phyloP scores from a whole-genome alignment of 2,797 vertebrate species.

The Melanotaenia maccullochi region DNA sequence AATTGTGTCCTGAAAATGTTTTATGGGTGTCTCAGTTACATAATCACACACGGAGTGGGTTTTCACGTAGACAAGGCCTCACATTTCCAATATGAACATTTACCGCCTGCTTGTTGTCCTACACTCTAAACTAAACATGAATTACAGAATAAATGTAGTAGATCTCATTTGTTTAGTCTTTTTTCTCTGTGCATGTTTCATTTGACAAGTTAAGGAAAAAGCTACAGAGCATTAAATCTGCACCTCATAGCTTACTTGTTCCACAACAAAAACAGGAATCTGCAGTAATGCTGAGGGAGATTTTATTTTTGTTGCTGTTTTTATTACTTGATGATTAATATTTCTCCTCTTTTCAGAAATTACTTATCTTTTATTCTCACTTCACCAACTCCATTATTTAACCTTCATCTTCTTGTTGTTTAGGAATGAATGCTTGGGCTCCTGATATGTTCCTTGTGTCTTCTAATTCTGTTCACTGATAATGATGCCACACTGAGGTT shows the following conservation, averaged over 20 bases:
- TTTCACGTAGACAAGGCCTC: too few relatives aligned
- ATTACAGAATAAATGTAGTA: too few relatives aligned
- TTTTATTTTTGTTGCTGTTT: slow-evolving; percentile 29
- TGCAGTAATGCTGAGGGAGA: slow-evolving; percentile 50
- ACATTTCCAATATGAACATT: too few relatives aligned
- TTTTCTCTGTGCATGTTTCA: too few relatives aligned
- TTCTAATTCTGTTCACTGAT: slow-evolving; percentile 3
- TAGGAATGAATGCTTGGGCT: slow-evolving; percentile 13
- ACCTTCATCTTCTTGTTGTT: slow-evolving; percentile 21
- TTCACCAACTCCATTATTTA: slow-evolving; percentile 26
- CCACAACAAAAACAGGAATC: neutral
- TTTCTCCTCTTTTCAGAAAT: slow-evolving; percentile 37
- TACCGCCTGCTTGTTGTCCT: too few relatives aligned
- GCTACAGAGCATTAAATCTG: too few relatives aligned
- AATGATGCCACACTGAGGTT: neutral
- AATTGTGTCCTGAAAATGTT: neutral
- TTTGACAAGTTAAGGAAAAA: too few relatives aligned
- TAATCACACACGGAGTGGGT: neutral
- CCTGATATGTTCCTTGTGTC: neutral
- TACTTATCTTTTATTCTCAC: neutral
- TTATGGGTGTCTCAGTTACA: neutral
- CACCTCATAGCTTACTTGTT: too few relatives aligned
- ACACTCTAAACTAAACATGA: too few relatives aligned
- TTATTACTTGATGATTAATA: slow-evolving; percentile 44
- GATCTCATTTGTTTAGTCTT: too few relatives aligned